A percentile compares a stretch with the other conserved stretches of the same genome.
phyloP scores from a whole-genome alignment of 2,888 invertebrate species.

The Idaea aversata region DNA sequence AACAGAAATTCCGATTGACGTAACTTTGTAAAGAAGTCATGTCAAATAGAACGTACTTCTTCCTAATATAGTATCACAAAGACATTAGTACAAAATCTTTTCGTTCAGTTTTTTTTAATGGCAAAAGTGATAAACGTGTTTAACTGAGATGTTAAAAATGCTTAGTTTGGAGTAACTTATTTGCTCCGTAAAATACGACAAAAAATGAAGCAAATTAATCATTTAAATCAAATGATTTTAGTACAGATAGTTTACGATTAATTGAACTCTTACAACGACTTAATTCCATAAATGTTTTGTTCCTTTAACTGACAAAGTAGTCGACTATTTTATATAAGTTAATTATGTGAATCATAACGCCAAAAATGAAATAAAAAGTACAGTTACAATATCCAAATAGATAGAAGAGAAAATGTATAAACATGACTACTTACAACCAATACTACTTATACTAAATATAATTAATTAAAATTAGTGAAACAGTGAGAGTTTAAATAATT shows the following conservation, averaged over 20 bases:
- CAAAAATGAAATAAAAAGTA: slow-evolving; percentile 1
- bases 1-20: too few relatives aligned
- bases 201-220: not conserved
- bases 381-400: slow-evolving; percentile 12
- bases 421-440: slow-evolving; percentile 34
- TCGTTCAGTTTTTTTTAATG: too few relatives aligned
- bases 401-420: slow-evolving; percentile 25
- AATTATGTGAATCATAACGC: not conserved
- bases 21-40: too few relatives aligned
- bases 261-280: slow-evolving; percentile 3
- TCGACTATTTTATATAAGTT: not conserved
- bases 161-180: too few relatives aligned
- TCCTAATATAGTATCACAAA: too few relatives aligned
- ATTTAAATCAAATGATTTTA: not conserved
- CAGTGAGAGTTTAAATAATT: slow-evolving; percentile 49
- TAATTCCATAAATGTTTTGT: slow-evolving; percentile 5
- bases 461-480: slow-evolving; percentile 63
- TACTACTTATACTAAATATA: slow-evolving; percentile 49
- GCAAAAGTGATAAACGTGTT: too few relatives aligned
- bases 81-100: too few relatives aligned
- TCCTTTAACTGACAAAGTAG: not conserved
- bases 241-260: not conserved
- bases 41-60: too few relatives aligned
- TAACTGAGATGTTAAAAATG: too few relatives aligned
- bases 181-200: not conserved